phyloP scores from a whole-genome alignment of 1,140 invertebrate genomes.

The Meteorus sp. region DNA sequence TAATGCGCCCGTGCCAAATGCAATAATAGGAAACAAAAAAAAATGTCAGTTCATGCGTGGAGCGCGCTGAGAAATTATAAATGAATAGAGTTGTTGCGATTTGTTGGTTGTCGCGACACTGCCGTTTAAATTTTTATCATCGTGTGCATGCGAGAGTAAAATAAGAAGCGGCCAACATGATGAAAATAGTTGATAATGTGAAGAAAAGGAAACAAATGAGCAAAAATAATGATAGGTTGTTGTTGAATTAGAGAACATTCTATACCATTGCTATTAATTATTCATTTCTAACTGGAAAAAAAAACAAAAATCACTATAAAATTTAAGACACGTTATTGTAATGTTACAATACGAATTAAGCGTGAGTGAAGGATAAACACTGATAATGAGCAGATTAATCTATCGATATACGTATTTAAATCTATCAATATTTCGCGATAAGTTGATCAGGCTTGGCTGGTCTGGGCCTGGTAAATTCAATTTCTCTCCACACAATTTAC shows the following conservation, averaged over 20 bases:
- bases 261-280: constrained; percentile 32
- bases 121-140: too few species aligned
- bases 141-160: too few species aligned
- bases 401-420: not conserved
- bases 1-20: too few species aligned
- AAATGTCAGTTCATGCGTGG: too few species aligned
- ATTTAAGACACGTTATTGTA: constrained; percentile 52
- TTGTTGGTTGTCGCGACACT: too few species aligned
- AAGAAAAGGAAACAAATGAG: too few species aligned
- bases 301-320: constrained; percentile 44
- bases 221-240: constrained; percentile 33
- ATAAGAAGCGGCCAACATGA: too few species aligned
- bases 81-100: too few species aligned
- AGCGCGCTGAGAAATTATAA: too few species aligned
- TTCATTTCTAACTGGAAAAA: constrained; percentile 21
- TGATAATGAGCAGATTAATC: not conserved
- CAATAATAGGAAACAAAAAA: too few species aligned
- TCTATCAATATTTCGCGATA: too few species aligned
- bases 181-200: too few species aligned
- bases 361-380: constrained; percentile 7
- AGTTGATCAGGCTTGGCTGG: constrained; percentile 2
- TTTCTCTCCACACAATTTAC: not conserved
- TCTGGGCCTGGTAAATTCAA: constrained; percentile 4
- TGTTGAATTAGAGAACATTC: constrained; percentile 28
- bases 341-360: constrained; percentile 37